These are phyloP conservation scores for Druon quercuslanigerum DNA, from an alignment of 1,140 invertebrate genomes.

Conservation along the genomic window DNA sequence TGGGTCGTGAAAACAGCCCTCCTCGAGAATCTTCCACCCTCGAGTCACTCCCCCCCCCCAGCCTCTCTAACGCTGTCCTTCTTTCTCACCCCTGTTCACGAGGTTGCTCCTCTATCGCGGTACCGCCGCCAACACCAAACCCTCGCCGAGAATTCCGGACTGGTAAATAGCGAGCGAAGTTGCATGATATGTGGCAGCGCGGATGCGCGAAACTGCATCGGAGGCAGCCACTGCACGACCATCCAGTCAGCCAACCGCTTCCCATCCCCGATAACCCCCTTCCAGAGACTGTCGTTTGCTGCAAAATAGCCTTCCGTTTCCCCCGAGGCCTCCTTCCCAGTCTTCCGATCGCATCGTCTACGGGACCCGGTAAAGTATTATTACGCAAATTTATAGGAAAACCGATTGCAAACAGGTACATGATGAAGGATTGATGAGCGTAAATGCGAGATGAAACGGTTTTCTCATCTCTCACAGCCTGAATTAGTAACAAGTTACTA, in stretches of 20 bases:
- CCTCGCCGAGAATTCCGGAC: conserved; percentile 31
- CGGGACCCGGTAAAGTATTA: conserved; percentile 29
- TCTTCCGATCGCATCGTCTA: conserved; percentile 29
- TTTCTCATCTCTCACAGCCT: background rate
- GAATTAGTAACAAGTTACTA: no score
- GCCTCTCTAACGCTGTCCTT: background rate
- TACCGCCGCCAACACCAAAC: conserved; percentile 6
- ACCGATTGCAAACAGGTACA: conserved; percentile 27
- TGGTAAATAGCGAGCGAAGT: conserved; percentile 61
- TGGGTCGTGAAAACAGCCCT: conserved; percentile 57
- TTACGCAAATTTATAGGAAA: conserved; percentile 30
- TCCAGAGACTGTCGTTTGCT: conserved; percentile 27
- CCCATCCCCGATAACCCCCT: background rate
- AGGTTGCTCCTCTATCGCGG: conserved; percentile 20
- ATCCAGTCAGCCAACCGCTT: conserved; percentile 14
- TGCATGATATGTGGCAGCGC: conserved; percentile 60
- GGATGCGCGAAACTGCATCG: conserved; percentile 61
- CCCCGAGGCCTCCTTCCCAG: conserved; percentile 20
- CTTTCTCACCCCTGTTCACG: conserved; percentile 30
- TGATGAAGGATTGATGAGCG: conserved; percentile 20
- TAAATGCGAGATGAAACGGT: conserved; percentile 19
- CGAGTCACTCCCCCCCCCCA: conserved; percentile 13
- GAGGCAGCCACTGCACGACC: conserved; percentile 32
- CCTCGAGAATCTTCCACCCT: conserved; percentile 23
- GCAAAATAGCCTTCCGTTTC: conserved; percentile 31